Conservation (phyloP, 2,797 vertebrate genomes). For the Syndactyla subalaris region DNA sequence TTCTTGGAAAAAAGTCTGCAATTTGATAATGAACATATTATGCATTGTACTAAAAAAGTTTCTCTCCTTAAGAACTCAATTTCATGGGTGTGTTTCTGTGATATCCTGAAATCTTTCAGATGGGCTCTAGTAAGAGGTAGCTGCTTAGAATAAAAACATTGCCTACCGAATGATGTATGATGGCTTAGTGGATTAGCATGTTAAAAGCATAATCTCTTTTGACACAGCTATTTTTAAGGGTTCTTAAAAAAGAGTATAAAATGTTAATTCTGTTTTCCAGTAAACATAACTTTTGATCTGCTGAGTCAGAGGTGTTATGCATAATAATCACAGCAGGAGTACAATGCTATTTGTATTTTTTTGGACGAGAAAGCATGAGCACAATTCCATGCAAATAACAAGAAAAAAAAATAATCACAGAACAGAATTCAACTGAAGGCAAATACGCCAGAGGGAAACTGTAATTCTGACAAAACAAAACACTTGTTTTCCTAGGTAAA, state of each 20-base stretch:
- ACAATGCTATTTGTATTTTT: background rate
- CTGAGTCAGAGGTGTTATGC: constrained; percentile 38
- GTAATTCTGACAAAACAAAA: background rate
- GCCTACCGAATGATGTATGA: background rate
- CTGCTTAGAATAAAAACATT: constrained; percentile 22
- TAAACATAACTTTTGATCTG: constrained; percentile 49
- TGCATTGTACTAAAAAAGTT: background rate
- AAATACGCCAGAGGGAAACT: background rate
- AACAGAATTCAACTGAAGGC: constrained; percentile 3
- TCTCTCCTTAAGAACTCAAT: background rate
- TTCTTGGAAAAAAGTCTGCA: background rate
- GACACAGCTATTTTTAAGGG: constrained; percentile 45
- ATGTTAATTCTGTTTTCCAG: constrained; percentile 49
- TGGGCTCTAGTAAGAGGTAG: background rate
- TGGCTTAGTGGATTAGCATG: constrained; percentile 3
- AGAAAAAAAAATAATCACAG: background rate
- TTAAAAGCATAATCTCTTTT: constrained; percentile 47
- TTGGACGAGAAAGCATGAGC: background rate
- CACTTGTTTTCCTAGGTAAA: background rate
- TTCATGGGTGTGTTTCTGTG: background rate
- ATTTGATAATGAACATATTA: background rate
- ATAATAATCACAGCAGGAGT: constrained; percentile 36
- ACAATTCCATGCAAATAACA: background rate
- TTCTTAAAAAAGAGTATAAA: background rate
- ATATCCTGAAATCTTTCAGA: background rate